Base-by-base conservation (phyloP, 2,113 vertebrate species). In the Gallinago paraguaiae region DNA sequence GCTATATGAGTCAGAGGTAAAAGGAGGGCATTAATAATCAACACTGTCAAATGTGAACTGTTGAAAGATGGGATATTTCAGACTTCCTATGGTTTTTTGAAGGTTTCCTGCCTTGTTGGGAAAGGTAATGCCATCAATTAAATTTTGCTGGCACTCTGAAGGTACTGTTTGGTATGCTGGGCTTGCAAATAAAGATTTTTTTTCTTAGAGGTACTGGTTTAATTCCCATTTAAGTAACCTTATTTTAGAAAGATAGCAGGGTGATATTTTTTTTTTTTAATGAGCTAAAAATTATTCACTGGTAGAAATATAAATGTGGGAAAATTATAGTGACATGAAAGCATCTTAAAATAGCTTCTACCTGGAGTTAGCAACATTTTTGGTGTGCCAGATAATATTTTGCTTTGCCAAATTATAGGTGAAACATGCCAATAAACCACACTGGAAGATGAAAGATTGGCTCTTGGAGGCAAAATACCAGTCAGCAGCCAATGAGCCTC, bases 381-480 rank as follows among this genome's bases (percentile, higher is more conserved):
- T 72, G 53, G 1, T 56, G 30, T 64, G 48, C 57, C 53, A 87
- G 39, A 3, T 43, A 59, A 43, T 2, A 5, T 11, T 57, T 63
- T 78, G 8, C 9, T 30, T 56, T 78, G 68, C 64, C 64, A 78
- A 77, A 82, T 88, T 85, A 13, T 17, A 81, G 35, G 39, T 57
- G 82, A 82, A 76, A 22, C n/a, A 1, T 56, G n/a, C 23, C 48
- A 0, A 0, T 75, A 76, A 87, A 31, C 23, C 22, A 45, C 2
- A 2, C 13, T 63, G 31, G 28, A 79, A 50, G 33, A 19, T 85
- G 70, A 45, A 86, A 59, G 28, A 24, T 51, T 88, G 39, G 20
- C 45, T 35, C 46, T 71, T 1, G 5, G 41, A 56, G 41, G 48
- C 25, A 76, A 84, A 88, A 68, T 46, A 57, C 8, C 33, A 10